Percentiles rank a stretch among this genome's conserved stretches.
Conservation (phyloP, 2,113 vertebrate species). For the Vanacampus margaritifer region DNA sequence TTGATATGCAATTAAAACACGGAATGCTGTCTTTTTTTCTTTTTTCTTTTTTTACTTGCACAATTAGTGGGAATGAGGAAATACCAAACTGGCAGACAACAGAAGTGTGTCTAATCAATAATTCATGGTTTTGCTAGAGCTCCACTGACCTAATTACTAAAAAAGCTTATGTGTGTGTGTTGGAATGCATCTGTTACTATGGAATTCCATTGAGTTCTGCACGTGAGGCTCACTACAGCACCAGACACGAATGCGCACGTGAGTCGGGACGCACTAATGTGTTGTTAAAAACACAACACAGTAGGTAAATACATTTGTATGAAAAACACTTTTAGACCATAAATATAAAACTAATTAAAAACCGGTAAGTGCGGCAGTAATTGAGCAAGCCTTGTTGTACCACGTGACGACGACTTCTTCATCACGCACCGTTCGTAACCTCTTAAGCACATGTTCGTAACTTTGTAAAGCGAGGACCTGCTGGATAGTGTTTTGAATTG, state of each 20-base stretch:
- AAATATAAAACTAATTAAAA: no score
- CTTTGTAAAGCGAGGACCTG: not conserved
- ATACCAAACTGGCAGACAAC: constrained; percentile 37
- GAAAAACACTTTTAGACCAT: no score
- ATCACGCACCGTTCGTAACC: no score
- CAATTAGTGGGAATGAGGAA: constrained; percentile 4
- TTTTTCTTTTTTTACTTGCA: constrained; percentile 2
- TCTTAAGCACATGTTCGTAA: no score
- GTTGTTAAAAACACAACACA: no score
- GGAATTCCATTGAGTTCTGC: not conserved
- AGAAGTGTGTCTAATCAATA: constrained; percentile 36
- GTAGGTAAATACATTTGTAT: no score
- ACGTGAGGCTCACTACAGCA: no score
- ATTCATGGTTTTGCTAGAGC: constrained; percentile 50
- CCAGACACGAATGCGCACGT: not conserved
- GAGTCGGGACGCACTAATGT: not conserved
- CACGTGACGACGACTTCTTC: no score
- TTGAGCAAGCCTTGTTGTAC: no score
- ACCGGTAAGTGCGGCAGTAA: no score
- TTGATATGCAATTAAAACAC: constrained; percentile 11
- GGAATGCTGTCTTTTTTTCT: constrained; percentile 5
- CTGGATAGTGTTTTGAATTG: not conserved
- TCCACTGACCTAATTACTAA: constrained; percentile 55
- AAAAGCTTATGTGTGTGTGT: not conserved
- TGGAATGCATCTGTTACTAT: not conserved